phyloP scores from a whole-genome alignment of 1,140 invertebrate species.

The Papilio polytes region DNA sequence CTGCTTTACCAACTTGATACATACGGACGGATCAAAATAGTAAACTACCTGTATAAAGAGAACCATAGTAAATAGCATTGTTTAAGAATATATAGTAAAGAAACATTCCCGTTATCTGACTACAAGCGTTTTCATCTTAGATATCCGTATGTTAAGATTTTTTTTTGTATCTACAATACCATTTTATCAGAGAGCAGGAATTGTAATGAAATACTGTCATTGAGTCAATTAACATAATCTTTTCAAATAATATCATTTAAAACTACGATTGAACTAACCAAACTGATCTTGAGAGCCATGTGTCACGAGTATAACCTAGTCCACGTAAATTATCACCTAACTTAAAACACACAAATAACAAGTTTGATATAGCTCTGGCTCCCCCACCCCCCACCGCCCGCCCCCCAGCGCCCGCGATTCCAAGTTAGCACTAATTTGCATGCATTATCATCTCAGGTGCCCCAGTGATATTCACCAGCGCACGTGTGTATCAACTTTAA shows the following conservation, averaged over 20 bases:
- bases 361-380: conserved; percentile 73
- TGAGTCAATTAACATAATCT: neutral
- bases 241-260: neutral
- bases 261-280: neutral
- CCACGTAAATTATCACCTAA: conserved; percentile 75
- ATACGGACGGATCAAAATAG: conserved; percentile 43
- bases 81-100: neutral
- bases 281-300: conserved; percentile 33
- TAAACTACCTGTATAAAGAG: neutral
- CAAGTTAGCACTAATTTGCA: conserved; percentile 76
- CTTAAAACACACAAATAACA: conserved; percentile 82
- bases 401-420: conserved; percentile 50
- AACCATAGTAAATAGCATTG: neutral
- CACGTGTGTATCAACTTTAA: conserved; percentile 36
- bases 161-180: too few relatives aligned
- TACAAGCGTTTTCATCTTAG: neutral
- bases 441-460: conserved; percentile 80
- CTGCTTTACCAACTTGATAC: conserved; percentile 56
- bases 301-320: conserved; percentile 62
- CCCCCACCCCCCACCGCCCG: conserved; percentile 45
- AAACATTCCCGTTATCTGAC: neutral
- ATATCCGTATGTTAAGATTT: neutral
- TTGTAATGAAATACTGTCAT: too few relatives aligned
- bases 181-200: too few relatives aligned
- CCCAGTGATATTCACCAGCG: conserved; percentile 46